phyloP scores from a whole-genome alignment of 2,113 vertebrate genomes.

The Chlamydotis undulata region DNA sequence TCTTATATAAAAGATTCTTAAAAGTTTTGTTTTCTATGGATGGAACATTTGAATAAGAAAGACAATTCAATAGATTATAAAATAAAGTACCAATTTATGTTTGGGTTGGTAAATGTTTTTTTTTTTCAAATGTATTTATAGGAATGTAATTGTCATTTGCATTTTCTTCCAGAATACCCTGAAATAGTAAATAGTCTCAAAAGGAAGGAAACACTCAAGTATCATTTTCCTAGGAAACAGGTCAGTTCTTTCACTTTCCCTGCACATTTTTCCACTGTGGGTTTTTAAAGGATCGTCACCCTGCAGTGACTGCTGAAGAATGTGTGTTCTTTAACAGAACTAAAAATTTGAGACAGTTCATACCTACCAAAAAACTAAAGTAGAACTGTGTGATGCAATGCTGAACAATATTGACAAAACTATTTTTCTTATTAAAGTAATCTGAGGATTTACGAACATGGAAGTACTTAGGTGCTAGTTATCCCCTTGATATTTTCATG shows the following conservation, averaged over 20 bases:
- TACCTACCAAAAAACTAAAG: neutral
- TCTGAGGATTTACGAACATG: neutral
- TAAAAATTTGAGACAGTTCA: neutral
- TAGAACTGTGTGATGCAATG: neutral
- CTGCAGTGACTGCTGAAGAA: neutral
- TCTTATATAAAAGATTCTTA: neutral
- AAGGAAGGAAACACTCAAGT: neutral
- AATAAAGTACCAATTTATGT: neutral
- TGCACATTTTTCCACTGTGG: neutral
- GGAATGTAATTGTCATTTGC: neutral
- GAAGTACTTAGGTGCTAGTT: neutral
- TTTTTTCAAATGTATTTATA: neutral
- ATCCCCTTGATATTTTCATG: neutral
- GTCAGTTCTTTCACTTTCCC: neutral
- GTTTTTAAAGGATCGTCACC: neutral
- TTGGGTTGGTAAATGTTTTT: neutral
- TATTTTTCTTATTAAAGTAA: neutral
- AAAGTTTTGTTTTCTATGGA: neutral
- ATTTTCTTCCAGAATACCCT: neutral
- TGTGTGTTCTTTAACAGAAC: neutral
- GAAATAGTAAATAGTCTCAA: neutral
- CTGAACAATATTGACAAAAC: neutral
- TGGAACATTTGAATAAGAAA: neutral
- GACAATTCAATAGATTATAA: neutral
- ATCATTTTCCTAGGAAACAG: neutral